A percentile compares a stretch with the other conserved stretches of the same genome.
These are phyloP conservation scores for Sebastes elongatus DNA, from an alignment of 2,797 vertebrate genomes.

Conservation along the genomic window DNA sequence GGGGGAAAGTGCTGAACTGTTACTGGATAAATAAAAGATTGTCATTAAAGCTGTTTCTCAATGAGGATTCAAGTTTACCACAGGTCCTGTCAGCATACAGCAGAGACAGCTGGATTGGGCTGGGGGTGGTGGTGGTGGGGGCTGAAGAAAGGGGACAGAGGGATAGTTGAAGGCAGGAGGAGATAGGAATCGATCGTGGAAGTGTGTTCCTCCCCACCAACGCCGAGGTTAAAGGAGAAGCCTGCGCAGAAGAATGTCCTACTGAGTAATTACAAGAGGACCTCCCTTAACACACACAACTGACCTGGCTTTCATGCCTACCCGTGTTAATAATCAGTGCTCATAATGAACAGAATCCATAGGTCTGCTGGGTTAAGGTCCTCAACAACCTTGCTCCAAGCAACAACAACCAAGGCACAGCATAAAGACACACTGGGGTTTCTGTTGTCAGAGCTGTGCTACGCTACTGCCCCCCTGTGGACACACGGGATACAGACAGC, in stretches of 20 bases:
- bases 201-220: constrained; percentile 48
- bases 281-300: constrained; percentile 60
- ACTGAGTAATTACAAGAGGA: constrained; percentile 71
- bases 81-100: constrained; percentile 21
- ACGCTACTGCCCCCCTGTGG: constrained; percentile 79
- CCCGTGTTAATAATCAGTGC: constrained; percentile 67
- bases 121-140: no score
- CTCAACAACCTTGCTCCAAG: constrained; percentile 69
- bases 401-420: constrained; percentile 41
- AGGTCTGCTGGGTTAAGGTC: constrained; percentile 74
- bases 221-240: constrained; percentile 59
- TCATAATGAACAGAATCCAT: constrained; percentile 74
- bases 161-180: constrained; percentile 24
- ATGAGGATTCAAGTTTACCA: constrained; percentile 46
- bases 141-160: constrained; percentile 12
- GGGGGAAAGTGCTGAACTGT: not conserved
- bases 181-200: constrained; percentile 64
- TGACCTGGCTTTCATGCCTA: constrained; percentile 65
- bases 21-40: constrained; percentile 2
- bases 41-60: constrained; percentile 21
- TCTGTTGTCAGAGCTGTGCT: constrained; percentile 20
- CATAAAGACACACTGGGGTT: not conserved
- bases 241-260: constrained; percentile 63
- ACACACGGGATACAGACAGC: not conserved
- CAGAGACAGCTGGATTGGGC: not conserved